These are phyloP conservation scores for Labeo rohita DNA, from an alignment of 2,113 vertebrate genomes.

Conservation along the genomic window DNA sequence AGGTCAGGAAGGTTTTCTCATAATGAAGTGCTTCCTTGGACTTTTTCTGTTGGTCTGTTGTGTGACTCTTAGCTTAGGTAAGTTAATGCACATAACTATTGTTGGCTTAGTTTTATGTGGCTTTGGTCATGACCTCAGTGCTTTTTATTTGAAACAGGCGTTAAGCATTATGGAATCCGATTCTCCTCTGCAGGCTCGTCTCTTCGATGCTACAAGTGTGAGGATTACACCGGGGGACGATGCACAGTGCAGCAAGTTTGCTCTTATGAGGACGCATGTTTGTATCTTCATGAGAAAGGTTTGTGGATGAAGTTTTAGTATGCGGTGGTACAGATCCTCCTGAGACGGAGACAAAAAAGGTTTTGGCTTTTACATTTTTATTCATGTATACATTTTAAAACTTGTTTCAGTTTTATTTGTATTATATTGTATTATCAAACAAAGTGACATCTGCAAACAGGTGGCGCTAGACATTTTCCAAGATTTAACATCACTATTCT, in stretches of 20 bases:
- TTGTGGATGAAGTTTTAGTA: background rate
- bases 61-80: constrained; percentile 60
- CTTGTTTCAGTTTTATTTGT: background rate
- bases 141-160: constrained; percentile 47
- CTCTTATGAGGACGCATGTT: constrained; percentile 75
- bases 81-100: constrained; percentile 43
- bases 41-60: constrained; percentile 62
- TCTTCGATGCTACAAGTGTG: constrained; percentile 74
- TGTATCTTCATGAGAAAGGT: constrained; percentile 76
- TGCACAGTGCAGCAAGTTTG: constrained; percentile 74
- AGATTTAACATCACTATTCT: background rate
- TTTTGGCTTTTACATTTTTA: background rate
- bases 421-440: background rate
- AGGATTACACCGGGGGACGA: constrained; percentile 69
- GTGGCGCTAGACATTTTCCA: background rate
- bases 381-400: background rate
- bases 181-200: constrained; percentile 60
- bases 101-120: background rate
- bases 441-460: background rate
- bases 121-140: constrained; percentile 36
- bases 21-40: constrained; percentile 63
- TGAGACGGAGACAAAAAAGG: background rate
- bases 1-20: constrained; percentile 22
- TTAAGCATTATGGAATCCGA: constrained; percentile 52
- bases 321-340: too few species aligned